phyloP scores from a whole-genome alignment of 2,888 invertebrate genomes.

The Drosophila hawaiiensis region DNA sequence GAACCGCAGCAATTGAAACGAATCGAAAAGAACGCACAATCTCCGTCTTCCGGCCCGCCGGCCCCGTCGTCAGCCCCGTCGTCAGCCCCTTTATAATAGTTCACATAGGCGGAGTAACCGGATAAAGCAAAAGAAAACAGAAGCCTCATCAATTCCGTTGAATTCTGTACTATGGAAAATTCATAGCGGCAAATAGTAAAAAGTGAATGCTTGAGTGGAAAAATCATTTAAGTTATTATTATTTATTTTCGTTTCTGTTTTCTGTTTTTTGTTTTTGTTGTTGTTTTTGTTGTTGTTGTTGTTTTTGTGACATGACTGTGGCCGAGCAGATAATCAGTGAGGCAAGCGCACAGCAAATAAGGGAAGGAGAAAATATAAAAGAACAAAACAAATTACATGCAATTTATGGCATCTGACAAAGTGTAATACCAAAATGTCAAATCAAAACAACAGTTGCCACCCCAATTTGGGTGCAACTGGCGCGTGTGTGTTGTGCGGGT shows the following conservation, averaged over 20 bases:
- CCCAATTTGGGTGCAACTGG: constrained; percentile 3
- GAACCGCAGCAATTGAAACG: constrained; percentile 20
- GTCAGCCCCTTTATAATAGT: not conserved
- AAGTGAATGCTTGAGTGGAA: constrained; percentile 18
- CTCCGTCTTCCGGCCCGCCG: constrained; percentile 6
- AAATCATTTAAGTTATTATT: constrained; percentile 4
- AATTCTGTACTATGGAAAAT: constrained; percentile 20
- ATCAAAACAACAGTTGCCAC: constrained; percentile 38
- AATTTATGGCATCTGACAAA: constrained; percentile 18
- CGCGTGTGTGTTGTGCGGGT: not conserved
- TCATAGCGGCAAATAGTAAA: constrained; percentile 30
- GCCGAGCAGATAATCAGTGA: not conserved
- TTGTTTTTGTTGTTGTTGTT: not conserved
- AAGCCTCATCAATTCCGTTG: constrained; percentile 7
- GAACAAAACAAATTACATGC: constrained; percentile 18
- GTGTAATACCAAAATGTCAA: constrained; percentile 43
- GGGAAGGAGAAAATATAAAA: not conserved
- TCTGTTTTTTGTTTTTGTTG: constrained; percentile 1
- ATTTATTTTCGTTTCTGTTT: not conserved
- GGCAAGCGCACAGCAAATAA: constrained; percentile 1
- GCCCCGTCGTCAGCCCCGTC: not conserved
- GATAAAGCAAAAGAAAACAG: constrained; percentile 2
- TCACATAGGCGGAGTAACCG: not conserved
- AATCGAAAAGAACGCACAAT: constrained; percentile 1
- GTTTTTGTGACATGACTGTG: constrained; percentile 29